Base-by-base conservation (phyloP, 2,797 vertebrate genomes). In the Xenopus petersii region DNA sequence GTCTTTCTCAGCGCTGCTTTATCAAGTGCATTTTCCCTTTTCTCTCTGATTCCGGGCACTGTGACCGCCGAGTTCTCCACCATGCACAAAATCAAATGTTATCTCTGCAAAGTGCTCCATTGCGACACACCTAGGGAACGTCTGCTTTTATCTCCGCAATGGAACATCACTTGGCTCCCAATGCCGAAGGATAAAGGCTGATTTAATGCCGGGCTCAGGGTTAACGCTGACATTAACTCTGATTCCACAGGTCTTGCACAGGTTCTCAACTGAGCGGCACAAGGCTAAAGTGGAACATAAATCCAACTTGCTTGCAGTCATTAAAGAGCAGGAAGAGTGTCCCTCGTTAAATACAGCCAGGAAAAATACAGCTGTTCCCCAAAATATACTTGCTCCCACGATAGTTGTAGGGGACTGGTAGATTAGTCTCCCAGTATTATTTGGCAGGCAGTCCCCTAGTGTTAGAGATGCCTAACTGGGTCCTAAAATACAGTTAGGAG, bases 61-160 rank as follows among this genome's bases (percentile, higher is more conserved):
- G 36, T 42, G 36, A 83, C 81, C 84, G 82, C 83, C 71, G 80
- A 66, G 46, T 66, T 42, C 48, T 73, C 62, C 75, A 70, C 36
- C 30, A 21, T 62, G 70, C 77, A 10, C 66, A 76, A 79, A 67
- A 73, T 71, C 59, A 17, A 82, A 81, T 81, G 80, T 88, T 86
- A 86, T 84, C 84, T 84, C 66, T 15, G 16, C 2, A 59, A 80
- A 67, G 79, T 82, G 81, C 79, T 84, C 75, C 73, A 79, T 48
- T 71, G 65, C 61, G 0, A 0, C 82, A 73, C 82, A 81, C 75
- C 79, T 70, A 46, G 67, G 70, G 68, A 71, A 71, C 79, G 81
- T 79, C 70, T 71, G 74, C 81, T 82, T 82, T 84, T 82, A 62
- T 83, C 84, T 77, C 81, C 49, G 80, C 80, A 81, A 55, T 80